phyloP scores from a whole-genome alignment of 2,797 vertebrate species.

The Paramormyrops hopkinsi region DNA sequence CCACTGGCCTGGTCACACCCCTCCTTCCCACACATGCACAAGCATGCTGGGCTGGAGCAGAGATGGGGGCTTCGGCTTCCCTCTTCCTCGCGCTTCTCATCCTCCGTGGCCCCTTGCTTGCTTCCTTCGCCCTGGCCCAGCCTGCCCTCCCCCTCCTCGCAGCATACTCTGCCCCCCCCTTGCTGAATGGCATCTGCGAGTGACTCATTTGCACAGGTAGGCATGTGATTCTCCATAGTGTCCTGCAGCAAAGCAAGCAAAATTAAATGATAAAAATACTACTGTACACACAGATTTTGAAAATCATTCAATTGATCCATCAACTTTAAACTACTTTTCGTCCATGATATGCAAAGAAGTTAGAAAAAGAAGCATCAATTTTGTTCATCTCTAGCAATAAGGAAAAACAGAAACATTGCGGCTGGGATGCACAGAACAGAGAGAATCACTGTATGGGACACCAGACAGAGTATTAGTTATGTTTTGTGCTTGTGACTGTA shows the following conservation, averaged over 20 bases:
- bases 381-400: neutral
- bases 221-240: neutral
- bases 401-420: neutral
- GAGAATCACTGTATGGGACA: neutral
- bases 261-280: neutral
- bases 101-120: neutral
- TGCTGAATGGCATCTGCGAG: neutral
- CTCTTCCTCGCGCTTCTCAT: neutral
- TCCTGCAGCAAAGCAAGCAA: neutral
- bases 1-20: neutral
- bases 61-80: conserved; percentile 33
- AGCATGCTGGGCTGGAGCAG: conserved; percentile 22
- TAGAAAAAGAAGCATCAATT: neutral
- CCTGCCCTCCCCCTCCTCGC: neutral
- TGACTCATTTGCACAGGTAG: neutral
- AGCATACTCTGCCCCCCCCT: neutral
- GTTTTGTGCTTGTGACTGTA: neutral
- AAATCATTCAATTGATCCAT: neutral
- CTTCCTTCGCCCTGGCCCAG: neutral
- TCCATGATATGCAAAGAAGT: neutral
- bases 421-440: neutral
- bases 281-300: neutral
- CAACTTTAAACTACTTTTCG: neutral
- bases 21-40: neutral
- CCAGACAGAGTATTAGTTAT: neutral